These are phyloP conservation scores for Synanthedon vespiformis DNA, from an alignment of 2,888 invertebrate genomes.

Conservation along the genomic window DNA sequence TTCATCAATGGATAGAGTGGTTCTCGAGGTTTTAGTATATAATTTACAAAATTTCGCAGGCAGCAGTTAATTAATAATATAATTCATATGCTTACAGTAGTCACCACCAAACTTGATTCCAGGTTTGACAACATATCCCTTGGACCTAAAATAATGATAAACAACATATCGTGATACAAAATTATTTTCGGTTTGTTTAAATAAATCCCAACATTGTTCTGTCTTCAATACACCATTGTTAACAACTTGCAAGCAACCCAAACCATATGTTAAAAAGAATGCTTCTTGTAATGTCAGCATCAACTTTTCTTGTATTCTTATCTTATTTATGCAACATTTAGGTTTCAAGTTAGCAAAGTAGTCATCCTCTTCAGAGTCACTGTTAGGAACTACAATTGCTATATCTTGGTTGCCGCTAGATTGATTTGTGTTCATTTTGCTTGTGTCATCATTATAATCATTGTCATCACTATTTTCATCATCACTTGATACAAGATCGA, in stretches of 20 bases:
- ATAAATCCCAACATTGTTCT: slow-evolving; percentile 70
- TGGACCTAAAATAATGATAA: slow-evolving; percentile 88
- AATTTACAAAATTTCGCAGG: too few species aligned
- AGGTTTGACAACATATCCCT: slow-evolving; percentile 90
- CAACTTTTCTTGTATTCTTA: slow-evolving; percentile 72
- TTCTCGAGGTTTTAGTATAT: too few species aligned
- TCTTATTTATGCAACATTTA: slow-evolving; percentile 70
- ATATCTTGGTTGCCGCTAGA: slow-evolving; percentile 38
- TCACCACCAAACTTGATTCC: slow-evolving; percentile 92
- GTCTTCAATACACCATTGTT: slow-evolving; percentile 61
- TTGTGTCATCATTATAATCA: slow-evolving; percentile 19
- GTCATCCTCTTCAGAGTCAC: slow-evolving; percentile 74
- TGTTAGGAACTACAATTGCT: slow-evolving; percentile 74
- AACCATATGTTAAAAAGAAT: slow-evolving; percentile 76
- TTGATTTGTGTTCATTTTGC: slow-evolving; percentile 13
- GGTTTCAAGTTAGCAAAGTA: slow-evolving; percentile 73
- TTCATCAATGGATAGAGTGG: too few species aligned
- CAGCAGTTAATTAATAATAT: too few species aligned
- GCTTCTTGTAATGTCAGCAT: slow-evolving; percentile 82
- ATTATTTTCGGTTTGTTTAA: slow-evolving; percentile 65
- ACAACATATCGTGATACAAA: slow-evolving; percentile 80
- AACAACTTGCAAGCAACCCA: slow-evolving; percentile 75
- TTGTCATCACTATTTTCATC: slow-evolving; percentile 22
- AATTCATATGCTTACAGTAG: slow-evolving; percentile 74
- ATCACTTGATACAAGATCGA: slow-evolving; percentile 61